Evolutionary conservation across 2,113 vertebrate species (phyloP).

Genomic region (Heliornis fulica): DNA sequence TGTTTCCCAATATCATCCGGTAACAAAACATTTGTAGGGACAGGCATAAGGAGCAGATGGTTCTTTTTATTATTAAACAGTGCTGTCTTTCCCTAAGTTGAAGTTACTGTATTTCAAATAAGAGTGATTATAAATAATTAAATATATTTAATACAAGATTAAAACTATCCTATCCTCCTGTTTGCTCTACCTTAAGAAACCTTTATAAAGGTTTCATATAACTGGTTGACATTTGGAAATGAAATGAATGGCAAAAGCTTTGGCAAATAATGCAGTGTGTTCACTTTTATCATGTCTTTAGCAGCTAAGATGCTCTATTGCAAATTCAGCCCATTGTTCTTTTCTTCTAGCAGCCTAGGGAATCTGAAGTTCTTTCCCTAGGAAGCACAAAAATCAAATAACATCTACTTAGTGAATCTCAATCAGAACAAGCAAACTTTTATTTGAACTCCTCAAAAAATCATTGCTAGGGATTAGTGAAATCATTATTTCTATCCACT

Average conservation of each 20-base stretch:
- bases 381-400: conserved; percentile 70
- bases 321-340: conserved; percentile 39
- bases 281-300: conserved; percentile 47
- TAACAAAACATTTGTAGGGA: conserved; percentile 24
- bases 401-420: conserved; percentile 52
- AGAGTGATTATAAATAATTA: conserved; percentile 34
- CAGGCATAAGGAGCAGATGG: background rate
- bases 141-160: conserved; percentile 29
- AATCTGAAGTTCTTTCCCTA: conserved; percentile 50
- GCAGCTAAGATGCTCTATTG: conserved; percentile 11
- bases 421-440: conserved; percentile 63
- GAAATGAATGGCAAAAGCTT: conserved; percentile 44
- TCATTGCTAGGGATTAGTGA: conserved; percentile 38
- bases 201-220: conserved; percentile 51
- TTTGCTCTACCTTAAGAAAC: conserved; percentile 45
- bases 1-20: background rate
- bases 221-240: conserved; percentile 74
- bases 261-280: conserved; percentile 63
- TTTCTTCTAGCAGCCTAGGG: conserved; percentile 23
- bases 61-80: conserved; percentile 33
- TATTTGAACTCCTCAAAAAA: conserved; percentile 65
- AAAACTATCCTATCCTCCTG: conserved; percentile 10
- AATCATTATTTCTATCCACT: conserved; percentile 53
- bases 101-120: conserved; percentile 32
- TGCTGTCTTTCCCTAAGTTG: conserved; percentile 10